phyloP scores from a whole-genome alignment of 2,113 vertebrate species.

The Genyomyrus donnyi region DNA sequence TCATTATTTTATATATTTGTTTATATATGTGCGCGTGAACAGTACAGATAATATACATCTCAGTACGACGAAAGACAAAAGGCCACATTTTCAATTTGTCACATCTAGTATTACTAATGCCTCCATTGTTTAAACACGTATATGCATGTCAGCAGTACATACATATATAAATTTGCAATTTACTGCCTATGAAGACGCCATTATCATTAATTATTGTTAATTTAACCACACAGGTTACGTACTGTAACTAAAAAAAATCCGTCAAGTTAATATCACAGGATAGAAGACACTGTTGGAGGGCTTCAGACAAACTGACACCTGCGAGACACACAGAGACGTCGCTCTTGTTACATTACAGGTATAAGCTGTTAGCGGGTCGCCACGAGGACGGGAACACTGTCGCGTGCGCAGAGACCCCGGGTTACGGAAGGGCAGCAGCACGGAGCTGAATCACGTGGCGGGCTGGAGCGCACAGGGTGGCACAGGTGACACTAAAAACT shows the following conservation, averaged over 20 bases:
- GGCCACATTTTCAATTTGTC: constrained; percentile 48
- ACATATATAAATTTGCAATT: constrained; percentile 34
- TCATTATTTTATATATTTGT: constrained; percentile 31
- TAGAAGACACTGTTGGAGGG: constrained; percentile 40
- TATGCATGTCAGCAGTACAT: constrained; percentile 36
- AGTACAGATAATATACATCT: constrained; percentile 49
- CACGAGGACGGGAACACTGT: background rate
- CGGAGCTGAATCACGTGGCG: background rate
- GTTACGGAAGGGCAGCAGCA: background rate
- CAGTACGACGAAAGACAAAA: constrained; percentile 46
- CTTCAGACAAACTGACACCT: constrained; percentile 34
- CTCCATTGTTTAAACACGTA: constrained; percentile 47
- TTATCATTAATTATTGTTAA: constrained; percentile 22
- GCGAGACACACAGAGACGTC: constrained; percentile 21
- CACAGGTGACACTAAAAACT: background rate
- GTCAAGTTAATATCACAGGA: constrained; percentile 35
- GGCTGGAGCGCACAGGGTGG: background rate
- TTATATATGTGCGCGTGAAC: background rate
- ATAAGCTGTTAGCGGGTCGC: background rate
- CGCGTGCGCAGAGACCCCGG: background rate
- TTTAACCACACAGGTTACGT: constrained; percentile 2
- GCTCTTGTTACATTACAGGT: constrained; percentile 1
- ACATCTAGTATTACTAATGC: constrained; percentile 47
- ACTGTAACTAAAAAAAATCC: background rate
- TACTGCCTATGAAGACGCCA: constrained; percentile 34